Conservation (phyloP, 2,888 invertebrate genomes). For the Dione juno region DNA sequence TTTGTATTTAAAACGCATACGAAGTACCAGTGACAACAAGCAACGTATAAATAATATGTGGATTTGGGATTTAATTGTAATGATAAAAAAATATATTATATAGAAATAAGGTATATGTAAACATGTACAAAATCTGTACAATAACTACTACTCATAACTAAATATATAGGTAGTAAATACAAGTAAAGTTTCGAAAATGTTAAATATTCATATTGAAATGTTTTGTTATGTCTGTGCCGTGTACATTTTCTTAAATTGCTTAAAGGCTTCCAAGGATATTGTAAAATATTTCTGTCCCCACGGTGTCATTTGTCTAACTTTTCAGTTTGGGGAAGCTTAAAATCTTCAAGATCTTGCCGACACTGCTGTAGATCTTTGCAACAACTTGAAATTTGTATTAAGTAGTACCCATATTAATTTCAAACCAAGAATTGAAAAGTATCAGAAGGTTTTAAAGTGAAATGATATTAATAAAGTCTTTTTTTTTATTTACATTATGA, state of each 20-base stretch:
- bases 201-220: background rate
- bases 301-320: conserved; percentile 79
- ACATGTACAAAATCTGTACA: too few relatives aligned
- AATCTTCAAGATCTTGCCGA: conserved; percentile 53
- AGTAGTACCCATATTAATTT: conserved; percentile 1
- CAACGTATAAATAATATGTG: too few relatives aligned
- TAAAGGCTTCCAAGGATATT: conserved; percentile 70
- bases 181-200: too few relatives aligned
- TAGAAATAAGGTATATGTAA: too few relatives aligned
- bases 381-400: conserved; percentile 24
- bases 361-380: conserved; percentile 21
- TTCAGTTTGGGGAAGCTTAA: conserved; percentile 71
- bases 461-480: background rate
- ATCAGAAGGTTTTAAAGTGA: too few relatives aligned
- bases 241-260: conserved; percentile 31
- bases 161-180: too few relatives aligned
- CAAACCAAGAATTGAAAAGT: background rate
- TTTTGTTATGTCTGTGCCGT: background rate
- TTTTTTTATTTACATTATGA: background rate
- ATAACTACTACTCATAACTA: too few relatives aligned
- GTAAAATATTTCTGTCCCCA: conserved; percentile 72
- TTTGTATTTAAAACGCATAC: too few relatives aligned
- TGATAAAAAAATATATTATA: too few relatives aligned
- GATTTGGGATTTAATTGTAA: too few relatives aligned
- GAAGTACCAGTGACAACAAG: too few relatives aligned